Evolutionary conservation across 2,113 vertebrate genomes (phyloP).

Genomic region (Thinocorus orbignyianus): DNA sequence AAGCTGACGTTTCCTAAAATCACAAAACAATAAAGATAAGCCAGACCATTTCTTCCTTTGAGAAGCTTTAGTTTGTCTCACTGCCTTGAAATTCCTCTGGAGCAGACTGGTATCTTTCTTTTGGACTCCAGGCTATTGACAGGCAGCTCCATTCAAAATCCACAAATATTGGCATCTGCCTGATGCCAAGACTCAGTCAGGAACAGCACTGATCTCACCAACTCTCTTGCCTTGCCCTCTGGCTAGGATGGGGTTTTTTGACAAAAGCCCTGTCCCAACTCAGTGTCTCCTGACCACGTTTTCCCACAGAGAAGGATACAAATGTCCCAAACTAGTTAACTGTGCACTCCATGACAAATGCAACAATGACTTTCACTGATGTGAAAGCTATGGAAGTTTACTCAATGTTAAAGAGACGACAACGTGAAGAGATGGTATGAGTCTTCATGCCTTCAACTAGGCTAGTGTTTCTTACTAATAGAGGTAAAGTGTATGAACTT

Average conservation of each 20-base stretch:
- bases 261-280: background rate
- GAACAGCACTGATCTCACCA: accelerated
- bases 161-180: background rate
- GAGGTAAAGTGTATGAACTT: background rate
- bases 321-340: background rate
- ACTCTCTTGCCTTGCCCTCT: background rate
- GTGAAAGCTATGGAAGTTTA: background rate
- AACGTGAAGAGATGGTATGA: background rate
- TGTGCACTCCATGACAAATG: background rate
- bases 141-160: background rate
- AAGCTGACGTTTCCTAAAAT: background rate
- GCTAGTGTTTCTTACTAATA: background rate
- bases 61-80: background rate
- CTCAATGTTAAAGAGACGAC: background rate
- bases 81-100: background rate
- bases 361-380: background rate
- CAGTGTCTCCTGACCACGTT: background rate
- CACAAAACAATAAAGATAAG: background rate
- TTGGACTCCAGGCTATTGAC: background rate
- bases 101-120: background rate
- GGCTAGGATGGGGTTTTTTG: background rate
- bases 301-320: background rate
- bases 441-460: background rate
- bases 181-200: background rate
- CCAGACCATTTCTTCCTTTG: background rate